phyloP scores from a whole-genome alignment of 2,113 vertebrate species.

The Erpornis zantholeuca region DNA sequence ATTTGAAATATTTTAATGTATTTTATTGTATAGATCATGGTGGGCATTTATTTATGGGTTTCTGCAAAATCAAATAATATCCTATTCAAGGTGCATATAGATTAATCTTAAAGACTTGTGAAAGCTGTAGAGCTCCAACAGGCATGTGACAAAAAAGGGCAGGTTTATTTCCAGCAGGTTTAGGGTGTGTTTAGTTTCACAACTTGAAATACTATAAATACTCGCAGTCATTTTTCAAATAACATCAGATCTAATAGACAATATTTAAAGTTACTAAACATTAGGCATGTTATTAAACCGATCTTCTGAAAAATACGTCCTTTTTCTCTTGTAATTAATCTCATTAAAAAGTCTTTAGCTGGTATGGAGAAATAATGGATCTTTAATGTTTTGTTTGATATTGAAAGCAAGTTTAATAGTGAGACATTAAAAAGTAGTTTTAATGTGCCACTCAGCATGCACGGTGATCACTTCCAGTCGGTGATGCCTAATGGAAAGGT shows the following conservation, averaged over 20 bases:
- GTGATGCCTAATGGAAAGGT: conserved; percentile 19
- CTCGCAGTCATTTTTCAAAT: background rate
- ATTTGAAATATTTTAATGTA: too few relatives aligned
- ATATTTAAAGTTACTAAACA: conserved; percentile 43
- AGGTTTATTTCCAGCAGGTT: background rate
- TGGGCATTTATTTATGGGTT: background rate
- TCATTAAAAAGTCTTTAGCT: conserved; percentile 68
- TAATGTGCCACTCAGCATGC: conserved; percentile 28
- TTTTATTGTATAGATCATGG: background rate
- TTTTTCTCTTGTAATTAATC: conserved; percentile 58
- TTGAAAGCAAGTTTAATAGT: conserved; percentile 57
- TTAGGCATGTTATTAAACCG: conserved; percentile 19
- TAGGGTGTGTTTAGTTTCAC: background rate
- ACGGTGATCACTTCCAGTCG: background rate
- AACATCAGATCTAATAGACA: background rate
- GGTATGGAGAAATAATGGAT: conserved; percentile 58
- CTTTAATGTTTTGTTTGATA: conserved; percentile 72
- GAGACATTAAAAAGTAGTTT: conserved; percentile 60
- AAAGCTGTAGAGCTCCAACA: background rate
- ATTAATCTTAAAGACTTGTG: background rate
- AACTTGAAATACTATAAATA: conserved; percentile 2
- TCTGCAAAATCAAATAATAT: background rate
- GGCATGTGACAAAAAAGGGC: background rate
- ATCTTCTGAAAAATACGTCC: conserved; percentile 34
- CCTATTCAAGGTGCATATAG: background rate